Conservation (phyloP, 2,797 vertebrate genomes). For the Pseudochirops cupreus region DNA sequence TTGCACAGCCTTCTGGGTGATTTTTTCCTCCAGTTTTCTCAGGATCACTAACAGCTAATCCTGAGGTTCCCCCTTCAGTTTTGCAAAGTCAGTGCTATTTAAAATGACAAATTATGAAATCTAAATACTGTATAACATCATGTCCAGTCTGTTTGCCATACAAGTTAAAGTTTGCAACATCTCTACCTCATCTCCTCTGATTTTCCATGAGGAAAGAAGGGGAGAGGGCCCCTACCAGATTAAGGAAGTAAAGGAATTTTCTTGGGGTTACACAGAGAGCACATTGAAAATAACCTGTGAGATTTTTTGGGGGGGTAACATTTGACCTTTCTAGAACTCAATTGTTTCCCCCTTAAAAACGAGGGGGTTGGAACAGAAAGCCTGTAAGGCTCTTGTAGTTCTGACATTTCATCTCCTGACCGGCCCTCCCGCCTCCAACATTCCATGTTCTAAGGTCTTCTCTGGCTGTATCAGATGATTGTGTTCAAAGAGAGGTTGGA, state of each 20-base stretch:
- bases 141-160: background rate
- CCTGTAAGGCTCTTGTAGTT: background rate
- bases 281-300: background rate
- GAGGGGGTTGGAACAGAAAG: background rate
- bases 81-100: background rate
- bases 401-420: background rate
- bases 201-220: background rate
- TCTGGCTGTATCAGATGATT: background rate
- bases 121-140: background rate
- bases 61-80: background rate
- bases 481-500: background rate
- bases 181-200: background rate
- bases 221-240: too few species aligned
- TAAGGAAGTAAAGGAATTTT: background rate
- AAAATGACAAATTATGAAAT: background rate
- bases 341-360: background rate
- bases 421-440: background rate
- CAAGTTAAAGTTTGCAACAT: background rate
- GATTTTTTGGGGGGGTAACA: background rate
- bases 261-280: background rate
- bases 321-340: background rate
- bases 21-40: background rate
- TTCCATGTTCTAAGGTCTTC: background rate
- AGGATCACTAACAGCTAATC: background rate
- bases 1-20: background rate